Evolutionary conservation across 2,113 vertebrate genomes (phyloP), one percentile per base, ranked within the genome.

Genomic region (Gallinago paraguaiae): DNA sequence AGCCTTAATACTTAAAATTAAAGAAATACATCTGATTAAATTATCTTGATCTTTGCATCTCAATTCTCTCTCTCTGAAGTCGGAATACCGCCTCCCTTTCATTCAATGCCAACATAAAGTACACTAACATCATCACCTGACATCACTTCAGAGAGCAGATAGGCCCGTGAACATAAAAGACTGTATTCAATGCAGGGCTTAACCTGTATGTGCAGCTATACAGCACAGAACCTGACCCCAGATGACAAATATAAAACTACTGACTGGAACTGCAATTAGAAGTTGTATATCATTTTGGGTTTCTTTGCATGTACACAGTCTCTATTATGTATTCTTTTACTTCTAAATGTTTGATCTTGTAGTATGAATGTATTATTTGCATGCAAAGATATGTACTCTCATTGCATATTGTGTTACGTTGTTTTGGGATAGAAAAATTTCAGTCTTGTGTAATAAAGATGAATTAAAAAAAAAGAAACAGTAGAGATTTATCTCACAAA

Each of bases 211-310:
- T 28, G 30, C 25, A 82, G 59, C 17, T 19, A 50, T 8, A 37
- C 1, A 10, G 33, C 61, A 79, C 18, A 39, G 28, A 72, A 51
- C 57, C 48, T 46, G 30, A 80, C 2, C 3, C 16, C 17, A 46
- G 27, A 41, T 24, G 15, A 86, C 35, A 84, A 80, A 68, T 7
- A 0, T 5, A n/a, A 79, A 10, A 51, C 28, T n/a, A 24, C 4
- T 3, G 41, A 71, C 43, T 39, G 9, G 22, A 57, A 74, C 1
- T 4, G 6, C 13, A 80, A 41, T 7, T 24, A 16, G 17, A 22
- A 37, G 27, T 41, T 65, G 6, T 4, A 80, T 3, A 43, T 25
- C 8, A 41, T 50, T 20, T 3, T 8, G 1, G 20, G 16, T 0
- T 11, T 59, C 18, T 75, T 30, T 70, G 18, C 30, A 24, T 3